Conservation (phyloP, 2,113 vertebrate species). For the Pavo muticus region DNA sequence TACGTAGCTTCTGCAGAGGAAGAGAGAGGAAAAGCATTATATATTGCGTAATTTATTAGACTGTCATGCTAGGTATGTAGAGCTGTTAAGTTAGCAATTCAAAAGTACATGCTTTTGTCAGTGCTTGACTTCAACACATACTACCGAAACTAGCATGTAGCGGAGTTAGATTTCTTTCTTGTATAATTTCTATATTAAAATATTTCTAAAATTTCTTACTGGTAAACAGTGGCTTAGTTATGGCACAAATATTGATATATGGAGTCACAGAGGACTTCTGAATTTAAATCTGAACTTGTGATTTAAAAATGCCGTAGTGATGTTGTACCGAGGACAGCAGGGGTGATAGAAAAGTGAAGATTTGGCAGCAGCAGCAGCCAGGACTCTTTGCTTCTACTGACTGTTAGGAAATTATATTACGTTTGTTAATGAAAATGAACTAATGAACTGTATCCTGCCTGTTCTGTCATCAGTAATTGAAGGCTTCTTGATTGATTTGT, state of each 20-base stretch:
- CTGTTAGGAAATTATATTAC: not conserved
- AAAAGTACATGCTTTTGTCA: not conserved
- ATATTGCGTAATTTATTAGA: not conserved
- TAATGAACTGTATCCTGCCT: too few species aligned
- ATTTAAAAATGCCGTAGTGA: not conserved
- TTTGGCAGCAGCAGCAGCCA: not conserved
- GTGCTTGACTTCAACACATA: not conserved
- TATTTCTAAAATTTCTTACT: not conserved
- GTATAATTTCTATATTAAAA: not conserved
- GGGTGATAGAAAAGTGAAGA: not conserved
- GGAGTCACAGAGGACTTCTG: not conserved
- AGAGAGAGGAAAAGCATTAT: not conserved
- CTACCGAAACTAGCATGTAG: not conserved
- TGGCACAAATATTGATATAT: not conserved
- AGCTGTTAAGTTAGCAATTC: rapidly evolving
- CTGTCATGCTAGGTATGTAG: not conserved
- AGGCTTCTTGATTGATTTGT: not conserved
- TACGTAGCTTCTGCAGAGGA: not conserved
- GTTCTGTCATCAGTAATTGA: not conserved
- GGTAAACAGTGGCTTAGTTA: not conserved
- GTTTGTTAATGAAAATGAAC: not conserved
- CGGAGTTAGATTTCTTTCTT: not conserved
- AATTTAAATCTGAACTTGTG: not conserved
- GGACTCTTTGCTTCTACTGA: not conserved
- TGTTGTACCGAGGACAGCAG: not conserved